These are phyloP conservation scores for Stegastes partitus DNA, from an alignment of 2,113 vertebrate species.

Conservation along the genomic window DNA sequence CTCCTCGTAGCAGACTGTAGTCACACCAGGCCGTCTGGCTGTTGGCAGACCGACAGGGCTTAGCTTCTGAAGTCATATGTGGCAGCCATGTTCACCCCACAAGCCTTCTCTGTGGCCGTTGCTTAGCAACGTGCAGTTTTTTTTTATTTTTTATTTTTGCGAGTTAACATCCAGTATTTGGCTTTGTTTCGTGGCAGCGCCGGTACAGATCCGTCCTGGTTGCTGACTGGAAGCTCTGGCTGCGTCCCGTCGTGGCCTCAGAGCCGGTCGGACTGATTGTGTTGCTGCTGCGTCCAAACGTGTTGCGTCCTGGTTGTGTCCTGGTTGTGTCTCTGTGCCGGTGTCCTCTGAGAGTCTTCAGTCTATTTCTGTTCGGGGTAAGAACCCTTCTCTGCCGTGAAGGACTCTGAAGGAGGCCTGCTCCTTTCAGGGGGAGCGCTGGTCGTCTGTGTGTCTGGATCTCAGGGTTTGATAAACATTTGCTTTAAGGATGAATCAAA, in stretches of 20 bases:
- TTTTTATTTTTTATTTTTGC: conserved; percentile 22
- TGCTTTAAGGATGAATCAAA: neutral
- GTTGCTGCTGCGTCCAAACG: conserved; percentile 2
- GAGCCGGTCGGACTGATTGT: neutral
- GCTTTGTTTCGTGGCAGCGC: neutral
- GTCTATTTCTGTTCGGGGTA: conserved; percentile 46
- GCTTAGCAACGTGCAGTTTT: conserved; percentile 43
- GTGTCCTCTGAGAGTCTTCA: conserved; percentile 53
- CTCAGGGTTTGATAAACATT: neutral
- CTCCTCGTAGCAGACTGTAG: conserved; percentile 40
- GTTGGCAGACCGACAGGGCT: conserved; percentile 55
- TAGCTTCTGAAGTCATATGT: conserved; percentile 35
- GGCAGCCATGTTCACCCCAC: conserved; percentile 34
- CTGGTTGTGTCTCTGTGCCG: conserved; percentile 47
- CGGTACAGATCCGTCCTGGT: neutral
- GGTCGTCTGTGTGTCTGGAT: neutral
- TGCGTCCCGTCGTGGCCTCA: neutral
- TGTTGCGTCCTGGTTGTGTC: conserved; percentile 19
- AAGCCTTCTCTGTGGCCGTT: conserved; percentile 33
- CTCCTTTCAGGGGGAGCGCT: conserved; percentile 17
- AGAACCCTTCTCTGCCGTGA: conserved; percentile 20
- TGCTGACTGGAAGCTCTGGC: neutral
- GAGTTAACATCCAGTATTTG: conserved; percentile 29
- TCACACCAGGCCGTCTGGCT: conserved; percentile 31
- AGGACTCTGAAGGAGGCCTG: conserved; percentile 18